Evolutionary conservation across 2,888 invertebrate species (phyloP), one percentile per base, ranked within the genome.

Genomic region (Mythimna impura): DNA sequence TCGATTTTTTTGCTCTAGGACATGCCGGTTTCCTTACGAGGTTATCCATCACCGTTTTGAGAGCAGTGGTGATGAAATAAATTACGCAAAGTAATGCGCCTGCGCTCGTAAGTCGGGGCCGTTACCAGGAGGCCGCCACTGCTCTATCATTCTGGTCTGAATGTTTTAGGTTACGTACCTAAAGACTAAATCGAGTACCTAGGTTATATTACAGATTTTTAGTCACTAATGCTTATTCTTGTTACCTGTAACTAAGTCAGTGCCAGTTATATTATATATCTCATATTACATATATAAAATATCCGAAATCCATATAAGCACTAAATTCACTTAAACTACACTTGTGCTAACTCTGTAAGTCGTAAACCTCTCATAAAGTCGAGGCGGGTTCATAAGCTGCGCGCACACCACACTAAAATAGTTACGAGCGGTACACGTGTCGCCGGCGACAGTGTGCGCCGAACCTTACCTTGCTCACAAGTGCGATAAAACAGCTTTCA

Each of bases 381-480:
- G 17, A 43, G 22, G 36, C 30, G 25, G 40, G 78, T 73, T 71
- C 76, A 77, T 81, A 75, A 78, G 84, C n/a, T 20, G 61, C 58
- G 52, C 71, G 55, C 75, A 77, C 64, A 68, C 66, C 36, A 34
- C 70, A 72, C 61, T 76, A 36, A 78, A 78, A 71, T 68, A 71
- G 78, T 78, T 81, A 84, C 73, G 84, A 83, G 10, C 66, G 68
- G 3, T 12, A 25, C 84, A 84, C 66, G 79, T 73, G 84, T 66
- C 52, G 75, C 79, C 1, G 66, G 57, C 74, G 55, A 36, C 67
- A 61, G 77, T 73, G 76, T 58, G 71, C 52, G 64, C 63, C 4
- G 6, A 6, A 25, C 34, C 70, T 70, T 52, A 66, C 22, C 20
- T 68, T 34, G 40, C 30, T 76, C 17, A 47, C 36, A 22, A 71